Percentiles rank a stretch among this genome's conserved stretches.
Evolutionary conservation across 2,113 vertebrate species (phyloP).

Genomic region (Pterophyllum scalare): DNA sequence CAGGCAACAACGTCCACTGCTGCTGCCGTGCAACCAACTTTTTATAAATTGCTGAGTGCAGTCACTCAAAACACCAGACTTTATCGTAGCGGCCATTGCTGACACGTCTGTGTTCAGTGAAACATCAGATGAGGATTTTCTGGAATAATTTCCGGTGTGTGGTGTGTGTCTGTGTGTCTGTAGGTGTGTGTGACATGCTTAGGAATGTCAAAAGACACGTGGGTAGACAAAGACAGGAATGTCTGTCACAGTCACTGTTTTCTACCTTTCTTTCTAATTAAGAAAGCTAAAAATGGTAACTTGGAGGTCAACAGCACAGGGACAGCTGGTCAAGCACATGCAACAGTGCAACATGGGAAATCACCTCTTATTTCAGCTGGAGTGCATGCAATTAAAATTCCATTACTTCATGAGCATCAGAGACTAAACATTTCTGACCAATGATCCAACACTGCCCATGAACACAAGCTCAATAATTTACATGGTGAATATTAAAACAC

Average conservation of each 20-base stretch:
- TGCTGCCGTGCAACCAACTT: background rate
- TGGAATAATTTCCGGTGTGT: slow-evolving; percentile 47
- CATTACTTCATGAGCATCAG: slow-evolving; percentile 54
- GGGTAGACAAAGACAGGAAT: slow-evolving; percentile 26
- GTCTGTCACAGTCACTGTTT: slow-evolving; percentile 9
- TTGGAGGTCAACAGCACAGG: background rate
- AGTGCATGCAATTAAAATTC: slow-evolving; percentile 51
- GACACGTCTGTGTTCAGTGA: slow-evolving; percentile 46
- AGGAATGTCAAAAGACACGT: slow-evolving; percentile 30
- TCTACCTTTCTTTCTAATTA: background rate
- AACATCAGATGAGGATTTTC: slow-evolving; percentile 61
- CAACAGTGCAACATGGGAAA: slow-evolving; percentile 52
- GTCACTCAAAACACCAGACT: slow-evolving; percentile 76
- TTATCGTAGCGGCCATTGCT: slow-evolving; percentile 44
- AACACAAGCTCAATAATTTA: slow-evolving; percentile 73
- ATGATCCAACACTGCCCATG: slow-evolving; percentile 40
- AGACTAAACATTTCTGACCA: slow-evolving; percentile 61
- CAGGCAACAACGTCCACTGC: slow-evolving; percentile 10
- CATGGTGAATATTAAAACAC: slow-evolving; percentile 70
- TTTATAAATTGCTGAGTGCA: slow-evolving; percentile 76
- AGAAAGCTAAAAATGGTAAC: slow-evolving; percentile 16
- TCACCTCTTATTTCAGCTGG: slow-evolving; percentile 35
- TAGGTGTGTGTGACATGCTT: slow-evolving; percentile 3
- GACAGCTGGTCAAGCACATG: slow-evolving; percentile 30
- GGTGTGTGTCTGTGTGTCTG: slow-evolving; percentile 26